These are phyloP conservation scores for Tiaroga cobitis DNA, from an alignment of 2,797 vertebrate species.

Conservation along the genomic window DNA sequence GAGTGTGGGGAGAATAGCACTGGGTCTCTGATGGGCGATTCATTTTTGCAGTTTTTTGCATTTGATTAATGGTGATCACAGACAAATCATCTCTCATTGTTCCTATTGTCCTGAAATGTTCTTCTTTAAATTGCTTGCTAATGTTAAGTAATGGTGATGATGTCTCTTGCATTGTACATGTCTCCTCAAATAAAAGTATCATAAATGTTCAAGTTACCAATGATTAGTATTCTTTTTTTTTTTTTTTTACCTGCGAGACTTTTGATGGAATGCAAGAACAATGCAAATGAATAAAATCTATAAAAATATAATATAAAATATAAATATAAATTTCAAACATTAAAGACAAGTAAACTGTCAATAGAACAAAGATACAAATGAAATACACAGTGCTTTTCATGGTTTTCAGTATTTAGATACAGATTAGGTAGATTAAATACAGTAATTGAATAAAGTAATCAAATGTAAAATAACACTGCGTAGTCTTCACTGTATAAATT, in stretches of 20 bases:
- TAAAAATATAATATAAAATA: background rate
- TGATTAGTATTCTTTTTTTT: background rate
- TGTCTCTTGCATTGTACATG: background rate
- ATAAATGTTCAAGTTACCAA: background rate
- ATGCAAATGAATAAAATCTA: background rate
- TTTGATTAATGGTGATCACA: slow-evolving; percentile 10
- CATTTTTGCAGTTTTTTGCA: background rate
- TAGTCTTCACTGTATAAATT: background rate
- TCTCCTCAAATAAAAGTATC: background rate
- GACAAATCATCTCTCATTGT: background rate
- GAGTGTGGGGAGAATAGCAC: background rate
- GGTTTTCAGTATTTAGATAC: background rate
- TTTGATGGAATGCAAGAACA: background rate
- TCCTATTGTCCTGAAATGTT: background rate
- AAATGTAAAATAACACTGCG: background rate
- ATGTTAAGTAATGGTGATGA: background rate
- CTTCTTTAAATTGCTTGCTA: background rate
- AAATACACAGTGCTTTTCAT: background rate
- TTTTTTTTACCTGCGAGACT: background rate
- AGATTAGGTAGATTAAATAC: background rate
- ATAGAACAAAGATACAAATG: background rate
- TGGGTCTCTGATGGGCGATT: background rate
- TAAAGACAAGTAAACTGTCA: background rate
- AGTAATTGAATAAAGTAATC: background rate
- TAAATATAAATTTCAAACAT: background rate